A percentile compares a stretch with the other conserved stretches of the same genome.
These are phyloP conservation scores for Dermolepida albohirtum DNA, from an alignment of 2,888 invertebrate genomes.

Conservation along the genomic window DNA sequence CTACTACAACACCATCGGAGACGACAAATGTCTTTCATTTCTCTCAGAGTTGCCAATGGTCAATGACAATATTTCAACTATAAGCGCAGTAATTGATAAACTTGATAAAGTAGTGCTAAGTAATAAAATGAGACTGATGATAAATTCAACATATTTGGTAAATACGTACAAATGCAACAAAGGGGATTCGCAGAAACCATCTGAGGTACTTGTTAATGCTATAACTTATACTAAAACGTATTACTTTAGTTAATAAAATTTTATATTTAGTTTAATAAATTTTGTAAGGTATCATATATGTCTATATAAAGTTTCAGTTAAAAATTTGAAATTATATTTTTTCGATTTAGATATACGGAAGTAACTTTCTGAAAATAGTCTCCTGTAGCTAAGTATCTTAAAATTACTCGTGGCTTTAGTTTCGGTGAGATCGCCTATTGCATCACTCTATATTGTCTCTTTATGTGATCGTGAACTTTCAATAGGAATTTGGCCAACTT, in stretches of 20 bases:
- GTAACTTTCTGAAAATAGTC: conserved; percentile 48
- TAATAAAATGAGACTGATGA: conserved; percentile 41
- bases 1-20: conserved; percentile 44
- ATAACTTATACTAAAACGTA: conserved; percentile 1
- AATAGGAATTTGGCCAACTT: too few relatives aligned
- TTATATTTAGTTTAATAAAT: conserved; percentile 45
- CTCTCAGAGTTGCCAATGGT: conserved; percentile 44
- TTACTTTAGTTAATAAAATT: conserved; percentile 2
- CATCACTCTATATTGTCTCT: conserved; percentile 46
- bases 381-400: conserved; percentile 50
- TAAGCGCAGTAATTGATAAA: conserved; percentile 45
- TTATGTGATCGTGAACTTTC: conserved; percentile 40
- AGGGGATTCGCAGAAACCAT: conserved; percentile 11
- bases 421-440: conserved; percentile 47
- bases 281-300: conserved; percentile 45
- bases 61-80: conserved; percentile 45
- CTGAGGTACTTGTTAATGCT: background rate
- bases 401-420: conserved; percentile 49
- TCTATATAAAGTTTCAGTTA: conserved; percentile 44
- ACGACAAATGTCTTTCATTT: conserved; percentile 41
- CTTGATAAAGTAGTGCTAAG: conserved; percentile 45
- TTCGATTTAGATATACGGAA: conserved; percentile 44
- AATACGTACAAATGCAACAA: conserved; percentile 38
- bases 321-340: conserved; percentile 49
- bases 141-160: conserved; percentile 45